These are phyloP conservation scores for Pomacea canaliculata DNA, from an alignment of 2,888 invertebrate genomes.

Conservation along the genomic window DNA sequence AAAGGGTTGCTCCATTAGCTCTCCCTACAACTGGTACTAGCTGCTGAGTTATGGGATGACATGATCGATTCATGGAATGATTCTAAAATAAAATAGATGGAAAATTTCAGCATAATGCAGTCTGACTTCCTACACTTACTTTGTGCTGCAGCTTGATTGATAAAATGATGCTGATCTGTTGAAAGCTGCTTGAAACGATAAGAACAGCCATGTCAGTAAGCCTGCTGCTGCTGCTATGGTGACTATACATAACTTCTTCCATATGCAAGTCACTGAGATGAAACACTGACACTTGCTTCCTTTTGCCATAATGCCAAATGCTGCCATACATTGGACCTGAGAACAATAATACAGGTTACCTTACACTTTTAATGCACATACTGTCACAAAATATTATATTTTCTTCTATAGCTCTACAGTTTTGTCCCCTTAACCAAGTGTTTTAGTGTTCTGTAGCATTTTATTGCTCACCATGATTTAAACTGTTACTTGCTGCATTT, in stretches of 20 bases:
- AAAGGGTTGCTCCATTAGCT: too few relatives aligned
- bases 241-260: slow-evolving; percentile 51
- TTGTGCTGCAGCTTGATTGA: slow-evolving; percentile 49
- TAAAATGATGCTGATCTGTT: slow-evolving; percentile 46
- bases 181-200: slow-evolving; percentile 51
- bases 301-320: slow-evolving; percentile 33
- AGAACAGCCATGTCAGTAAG: slow-evolving; percentile 48
- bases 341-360: not conserved
- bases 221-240: slow-evolving; percentile 37
- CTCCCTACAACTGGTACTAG: too few relatives aligned
- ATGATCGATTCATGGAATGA: too few relatives aligned
- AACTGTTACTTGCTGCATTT: too few relatives aligned
- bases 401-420: too few relatives aligned
- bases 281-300: slow-evolving; percentile 41
- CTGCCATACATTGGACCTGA: slow-evolving; percentile 53
- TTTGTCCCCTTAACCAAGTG: too few relatives aligned
- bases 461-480: too few relatives aligned
- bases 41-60: too few relatives aligned
- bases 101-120: too few relatives aligned
- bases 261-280: slow-evolving; percentile 48
- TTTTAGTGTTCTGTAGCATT: too few relatives aligned
- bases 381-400: not conserved
- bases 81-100: too few relatives aligned
- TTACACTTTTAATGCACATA: not conserved
- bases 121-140: slow-evolving; percentile 35